Conservation (phyloP, 2,888 invertebrate genomes). For the Laspeyria flexula region DNA sequence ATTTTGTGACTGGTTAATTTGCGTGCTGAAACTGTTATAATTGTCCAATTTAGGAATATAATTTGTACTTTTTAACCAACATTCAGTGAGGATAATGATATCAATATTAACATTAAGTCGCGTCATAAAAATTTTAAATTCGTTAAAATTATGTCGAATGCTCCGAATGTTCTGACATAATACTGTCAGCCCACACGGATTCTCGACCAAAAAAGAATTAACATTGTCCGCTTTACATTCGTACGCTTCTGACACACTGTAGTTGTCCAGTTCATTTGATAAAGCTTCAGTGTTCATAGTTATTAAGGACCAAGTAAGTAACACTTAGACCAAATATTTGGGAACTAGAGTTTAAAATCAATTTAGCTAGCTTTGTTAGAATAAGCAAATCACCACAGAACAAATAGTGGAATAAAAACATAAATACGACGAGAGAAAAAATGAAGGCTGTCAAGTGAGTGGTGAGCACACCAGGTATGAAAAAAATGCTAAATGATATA, state of each 20-base stretch:
- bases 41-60: background rate
- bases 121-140: background rate
- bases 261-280: background rate
- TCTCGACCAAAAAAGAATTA: background rate
- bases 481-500: too few species aligned
- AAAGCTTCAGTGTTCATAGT: background rate
- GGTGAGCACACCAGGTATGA: too few species aligned
- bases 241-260: background rate
- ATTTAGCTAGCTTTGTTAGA: background rate
- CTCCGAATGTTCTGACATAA: background rate
- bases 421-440: too few species aligned
- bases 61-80: background rate
- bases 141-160: background rate
- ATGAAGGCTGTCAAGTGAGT: too few species aligned
- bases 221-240: background rate
- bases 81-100: background rate
- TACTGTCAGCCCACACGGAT: background rate
- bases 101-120: background rate
- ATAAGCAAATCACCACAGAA: background rate
- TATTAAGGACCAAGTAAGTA: background rate
- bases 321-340: background rate
- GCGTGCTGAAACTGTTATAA: background rate
- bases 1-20: background rate
- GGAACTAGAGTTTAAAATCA: too few species aligned
- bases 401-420: too few species aligned